These are phyloP conservation scores for Sparus aurata DNA, from an alignment of 2,797 vertebrate genomes.

Conservation along the genomic window DNA sequence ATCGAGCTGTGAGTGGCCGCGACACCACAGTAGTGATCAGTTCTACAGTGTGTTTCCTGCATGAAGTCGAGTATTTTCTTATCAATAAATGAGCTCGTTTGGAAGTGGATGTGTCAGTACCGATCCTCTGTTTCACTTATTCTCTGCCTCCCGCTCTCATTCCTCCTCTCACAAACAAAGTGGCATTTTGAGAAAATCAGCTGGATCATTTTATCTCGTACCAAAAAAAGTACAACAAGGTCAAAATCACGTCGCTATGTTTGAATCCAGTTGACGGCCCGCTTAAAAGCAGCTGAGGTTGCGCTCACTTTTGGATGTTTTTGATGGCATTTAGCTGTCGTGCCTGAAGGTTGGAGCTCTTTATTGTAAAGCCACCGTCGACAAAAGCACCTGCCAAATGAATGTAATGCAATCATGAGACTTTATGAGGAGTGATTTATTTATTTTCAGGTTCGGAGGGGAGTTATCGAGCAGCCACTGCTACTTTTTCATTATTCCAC, in stretches of 20 bases:
- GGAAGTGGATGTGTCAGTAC: conserved; percentile 15
- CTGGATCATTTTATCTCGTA: conserved; percentile 2
- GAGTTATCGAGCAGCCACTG: conserved; percentile 24
- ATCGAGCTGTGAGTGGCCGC: conserved; percentile 47
- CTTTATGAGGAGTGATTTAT: conserved; percentile 23
- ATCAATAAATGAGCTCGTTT: conserved; percentile 38
- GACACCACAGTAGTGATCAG: background rate
- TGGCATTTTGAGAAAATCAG: conserved; percentile 29
- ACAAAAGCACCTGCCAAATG: background rate
- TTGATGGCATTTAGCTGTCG: background rate
- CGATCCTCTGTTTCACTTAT: conserved; percentile 23
- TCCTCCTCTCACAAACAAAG: conserved; percentile 31
- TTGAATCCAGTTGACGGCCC: conserved; percentile 27
- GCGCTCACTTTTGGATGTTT: background rate
- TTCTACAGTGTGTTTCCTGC: background rate
- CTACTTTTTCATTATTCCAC: conserved; percentile 35
- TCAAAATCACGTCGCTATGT: conserved; percentile 16
- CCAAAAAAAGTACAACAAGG: conserved; percentile 17
- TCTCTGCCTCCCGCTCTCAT: conserved; percentile 22
- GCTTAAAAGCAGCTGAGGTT: background rate
- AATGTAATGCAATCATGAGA: conserved; percentile 12
- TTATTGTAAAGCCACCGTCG: background rate
- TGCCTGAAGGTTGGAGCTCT: background rate
- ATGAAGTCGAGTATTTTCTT: conserved; percentile 37
- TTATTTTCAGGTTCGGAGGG: conserved; percentile 46